Percentiles rank a stretch among this genome's conserved stretches.
Conservation (phyloP, 2,888 invertebrate species). For the Aleiodes leptofemur region DNA sequence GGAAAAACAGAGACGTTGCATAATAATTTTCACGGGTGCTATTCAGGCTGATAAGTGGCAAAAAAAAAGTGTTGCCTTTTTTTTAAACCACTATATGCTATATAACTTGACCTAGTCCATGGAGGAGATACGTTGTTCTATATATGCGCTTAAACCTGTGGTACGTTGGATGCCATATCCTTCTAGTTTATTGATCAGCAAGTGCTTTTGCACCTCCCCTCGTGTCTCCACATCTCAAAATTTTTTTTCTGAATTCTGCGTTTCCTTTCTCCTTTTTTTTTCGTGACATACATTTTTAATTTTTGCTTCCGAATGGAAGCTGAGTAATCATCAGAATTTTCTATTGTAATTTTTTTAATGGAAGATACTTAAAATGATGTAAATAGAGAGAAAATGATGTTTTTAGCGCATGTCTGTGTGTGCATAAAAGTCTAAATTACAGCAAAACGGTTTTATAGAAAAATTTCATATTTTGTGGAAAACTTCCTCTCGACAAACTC, state of each 20-base stretch:
- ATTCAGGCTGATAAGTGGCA: slow-evolving; percentile 65
- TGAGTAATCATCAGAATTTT: too few relatives aligned
- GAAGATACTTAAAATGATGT: too few relatives aligned
- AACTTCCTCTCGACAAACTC: too few relatives aligned
- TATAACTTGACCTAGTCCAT: slow-evolving; percentile 75
- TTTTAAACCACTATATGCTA: slow-evolving; percentile 56
- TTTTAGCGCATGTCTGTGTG: too few relatives aligned
- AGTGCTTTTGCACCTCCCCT: slow-evolving; percentile 58
- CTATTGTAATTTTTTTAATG: too few relatives aligned
- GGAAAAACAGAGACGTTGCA: too few relatives aligned
- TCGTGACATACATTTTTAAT: slow-evolving; percentile 28
- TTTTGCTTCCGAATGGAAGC: too few relatives aligned
- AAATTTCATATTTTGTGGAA: too few relatives aligned
- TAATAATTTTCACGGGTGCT: slow-evolving; percentile 36
- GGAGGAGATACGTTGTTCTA: slow-evolving; percentile 65
- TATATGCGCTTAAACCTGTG: slow-evolving; percentile 59
- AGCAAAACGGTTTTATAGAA: too few relatives aligned
- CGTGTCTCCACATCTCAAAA: slow-evolving; percentile 21
- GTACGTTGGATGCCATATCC: slow-evolving; percentile 59
- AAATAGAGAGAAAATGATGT: too few relatives aligned
- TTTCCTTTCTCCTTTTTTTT: slow-evolving; percentile 8
- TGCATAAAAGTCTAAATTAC: too few relatives aligned
- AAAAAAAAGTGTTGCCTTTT: slow-evolving; percentile 6
- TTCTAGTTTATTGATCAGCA: slow-evolving; percentile 72
- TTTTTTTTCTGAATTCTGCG: slow-evolving; percentile 18